Evolutionary conservation across 2,888 invertebrate species (phyloP), one percentile per base, ranked within the genome.

Genomic region (Calliphora vomitoria): DNA sequence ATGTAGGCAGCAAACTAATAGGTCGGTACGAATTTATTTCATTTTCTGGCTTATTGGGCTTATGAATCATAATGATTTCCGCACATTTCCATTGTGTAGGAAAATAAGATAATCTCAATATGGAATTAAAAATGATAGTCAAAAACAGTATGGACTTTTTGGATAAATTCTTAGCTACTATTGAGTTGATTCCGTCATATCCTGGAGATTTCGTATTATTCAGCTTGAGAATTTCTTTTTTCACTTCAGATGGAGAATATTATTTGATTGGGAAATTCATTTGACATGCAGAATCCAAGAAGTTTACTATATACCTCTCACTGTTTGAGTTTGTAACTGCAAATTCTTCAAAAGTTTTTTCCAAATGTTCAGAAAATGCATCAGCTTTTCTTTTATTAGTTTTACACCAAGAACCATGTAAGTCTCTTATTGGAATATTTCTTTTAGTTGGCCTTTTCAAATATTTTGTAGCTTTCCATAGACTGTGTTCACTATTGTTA

Each of bases 141-240:
- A 53, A 18, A 53, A 3, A 53, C 0, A 18, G 1, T 1, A 18
- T 53, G 3, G 18, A 4, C 4, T 18, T 53, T 5, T 18, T 4
- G 5, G 53, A 1, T 18, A 53, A 53, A 8, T 6, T 5, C 18
- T 53, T 53, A 8, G 13, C 53, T 0, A 53, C 18, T 3, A 18
- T 18, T 6, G 47, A 13, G 15, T 15, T 4, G 2, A 13, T 15
- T 13, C 8, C 10, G 62, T 80, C 75, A 41, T 47, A 76, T 35
- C 82, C 82, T 60, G 82, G 82, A 1, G 82, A 76, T 13, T 72
- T 84, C 13, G n/a, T 18, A 13, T 72, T 76, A 25, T 62, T 78
- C 18, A 83, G 55, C 18, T 78, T 71, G 0, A 44, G 3, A 1
- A 76, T 18, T 64, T 81, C 44, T 62, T 62, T 64, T 41, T 20